A percentile compares a stretch with the other conserved stretches of the same genome.
phyloP scores from a whole-genome alignment of 1,140 invertebrate species.

The Linepithema humile region DNA sequence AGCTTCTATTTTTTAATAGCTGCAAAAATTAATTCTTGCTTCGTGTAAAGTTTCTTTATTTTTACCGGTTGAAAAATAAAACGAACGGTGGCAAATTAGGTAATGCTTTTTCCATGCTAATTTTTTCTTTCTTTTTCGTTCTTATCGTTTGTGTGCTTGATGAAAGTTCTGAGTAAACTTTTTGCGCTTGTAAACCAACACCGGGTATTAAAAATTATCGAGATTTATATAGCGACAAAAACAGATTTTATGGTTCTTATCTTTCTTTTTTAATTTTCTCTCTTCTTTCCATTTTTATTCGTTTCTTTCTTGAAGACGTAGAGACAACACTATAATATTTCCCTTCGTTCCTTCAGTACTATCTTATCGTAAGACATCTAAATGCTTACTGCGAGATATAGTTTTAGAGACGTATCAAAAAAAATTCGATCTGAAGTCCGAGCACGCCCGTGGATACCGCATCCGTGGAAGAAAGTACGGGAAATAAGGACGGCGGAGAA shows the following conservation, averaged over 20 bases:
- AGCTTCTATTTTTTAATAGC: neutral
- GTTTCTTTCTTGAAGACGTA: neutral
- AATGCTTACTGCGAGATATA: neutral
- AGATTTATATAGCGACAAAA: constrained; percentile 29
- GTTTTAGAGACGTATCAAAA: constrained; percentile 30
- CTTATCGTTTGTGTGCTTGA: constrained; percentile 3
- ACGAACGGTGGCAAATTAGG: constrained; percentile 32
- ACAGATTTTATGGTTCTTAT: constrained; percentile 15
- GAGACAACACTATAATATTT: neutral
- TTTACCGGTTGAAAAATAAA: neutral
- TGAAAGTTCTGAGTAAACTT: constrained; percentile 11
- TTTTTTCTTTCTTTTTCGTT: constrained; percentile 6
- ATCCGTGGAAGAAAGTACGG: constrained; percentile 22
- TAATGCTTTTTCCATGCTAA: constrained; percentile 24
- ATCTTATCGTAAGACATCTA: neutral
- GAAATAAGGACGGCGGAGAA: constrained; percentile 24
- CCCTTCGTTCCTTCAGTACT: neutral
- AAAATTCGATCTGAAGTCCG: constrained; percentile 47
- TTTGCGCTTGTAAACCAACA: neutral
- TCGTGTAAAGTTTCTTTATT: neutral
- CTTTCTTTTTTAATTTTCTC: constrained; percentile 12
- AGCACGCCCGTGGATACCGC: constrained; percentile 27
- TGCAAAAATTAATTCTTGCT: neutral
- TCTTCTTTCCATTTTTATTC: neutral
- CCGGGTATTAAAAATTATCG: constrained; percentile 12